Evolutionary conservation across 2,113 vertebrate species (phyloP).

Genomic region (Gadus macrocephalus): DNA sequence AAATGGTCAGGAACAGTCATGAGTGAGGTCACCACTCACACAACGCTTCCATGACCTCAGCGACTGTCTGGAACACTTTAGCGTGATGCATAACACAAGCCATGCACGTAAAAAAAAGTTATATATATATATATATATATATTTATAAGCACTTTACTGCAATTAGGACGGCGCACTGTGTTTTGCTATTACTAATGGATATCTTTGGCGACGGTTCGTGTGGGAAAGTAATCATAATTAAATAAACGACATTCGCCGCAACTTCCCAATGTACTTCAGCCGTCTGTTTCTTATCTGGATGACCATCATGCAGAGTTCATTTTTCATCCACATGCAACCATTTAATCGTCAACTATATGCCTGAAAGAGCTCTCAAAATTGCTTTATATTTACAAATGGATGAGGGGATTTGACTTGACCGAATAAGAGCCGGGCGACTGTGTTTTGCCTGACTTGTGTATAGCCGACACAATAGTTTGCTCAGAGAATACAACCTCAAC

Average conservation of each 20-base stretch:
- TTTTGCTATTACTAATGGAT: no score
- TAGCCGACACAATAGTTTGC: neutral
- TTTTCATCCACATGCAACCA: slow-evolving; percentile 7
- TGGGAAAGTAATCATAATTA: no score
- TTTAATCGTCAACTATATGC: neutral
- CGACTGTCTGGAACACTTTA: no score
- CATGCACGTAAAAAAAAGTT: slow-evolving; percentile 6
- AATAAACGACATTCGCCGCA: neutral
- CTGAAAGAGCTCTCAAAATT: slow-evolving; percentile 17
- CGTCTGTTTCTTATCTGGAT: slow-evolving; percentile 9
- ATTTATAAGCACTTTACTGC: slow-evolving; percentile 26
- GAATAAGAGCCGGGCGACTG: slow-evolving; percentile 28
- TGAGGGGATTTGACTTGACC: slow-evolving; percentile 19
- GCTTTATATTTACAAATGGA: slow-evolving; percentile 18
- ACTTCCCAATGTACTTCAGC: neutral
- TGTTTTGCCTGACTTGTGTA: no score
- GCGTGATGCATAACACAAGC: slow-evolving; percentile 24
- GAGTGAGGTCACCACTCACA: no score
- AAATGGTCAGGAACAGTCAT: no score
- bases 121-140: slow-evolving; percentile 27
- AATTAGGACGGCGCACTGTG: neutral
- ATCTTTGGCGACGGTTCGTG: neutral
- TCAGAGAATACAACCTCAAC: slow-evolving; percentile 10
- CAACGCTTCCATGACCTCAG: no score
- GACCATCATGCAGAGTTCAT: neutral